Percentiles rank a stretch among this genome's conserved stretches.
Conservation (phyloP, 1,140 invertebrate genomes). For the Anadara kagoshimensis region DNA sequence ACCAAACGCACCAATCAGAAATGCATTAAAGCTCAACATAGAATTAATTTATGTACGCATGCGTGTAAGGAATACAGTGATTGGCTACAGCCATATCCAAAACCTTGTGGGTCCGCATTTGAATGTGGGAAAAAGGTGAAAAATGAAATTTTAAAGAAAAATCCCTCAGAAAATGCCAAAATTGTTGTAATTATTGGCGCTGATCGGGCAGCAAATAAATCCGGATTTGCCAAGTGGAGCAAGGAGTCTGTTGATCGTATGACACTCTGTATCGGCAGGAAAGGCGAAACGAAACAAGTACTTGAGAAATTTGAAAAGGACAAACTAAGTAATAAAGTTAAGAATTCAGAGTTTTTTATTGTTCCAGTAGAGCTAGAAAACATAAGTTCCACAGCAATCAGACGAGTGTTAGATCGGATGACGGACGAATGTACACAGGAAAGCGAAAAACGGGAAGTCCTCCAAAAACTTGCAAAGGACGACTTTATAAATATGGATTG, state of each 20-base stretch:
- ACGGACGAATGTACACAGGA: background rate
- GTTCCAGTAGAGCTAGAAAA: conserved; percentile 14
- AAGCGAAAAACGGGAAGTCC: background rate
- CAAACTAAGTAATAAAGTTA: background rate
- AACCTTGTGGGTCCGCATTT: conserved; percentile 1
- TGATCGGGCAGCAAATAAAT: conserved; percentile 13
- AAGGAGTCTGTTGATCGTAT: background rate
- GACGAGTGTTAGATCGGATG: background rate
- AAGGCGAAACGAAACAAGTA: conserved; percentile 8
- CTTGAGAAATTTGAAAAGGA: background rate
- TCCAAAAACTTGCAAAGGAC: background rate
- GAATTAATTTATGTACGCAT: conserved; percentile 10
- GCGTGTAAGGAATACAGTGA: conserved; percentile 1
- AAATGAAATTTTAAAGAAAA: background rate
- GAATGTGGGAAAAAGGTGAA: conserved; percentile 15
- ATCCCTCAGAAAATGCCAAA: background rate
- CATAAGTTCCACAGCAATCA: conserved; percentile 8
- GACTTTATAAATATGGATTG: background rate
- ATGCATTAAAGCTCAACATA: conserved; percentile 18
- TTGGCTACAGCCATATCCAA: conserved; percentile 13
- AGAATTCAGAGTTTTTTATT: conserved; percentile 7
- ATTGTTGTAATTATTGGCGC: conserved; percentile 20
- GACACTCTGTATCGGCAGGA: conserved; percentile 13
- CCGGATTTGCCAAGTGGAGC: conserved; percentile 15
- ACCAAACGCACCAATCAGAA: background rate